Evolutionary conservation across 2,888 invertebrate genomes (phyloP).

Genomic region (Tethea ocularis): DNA sequence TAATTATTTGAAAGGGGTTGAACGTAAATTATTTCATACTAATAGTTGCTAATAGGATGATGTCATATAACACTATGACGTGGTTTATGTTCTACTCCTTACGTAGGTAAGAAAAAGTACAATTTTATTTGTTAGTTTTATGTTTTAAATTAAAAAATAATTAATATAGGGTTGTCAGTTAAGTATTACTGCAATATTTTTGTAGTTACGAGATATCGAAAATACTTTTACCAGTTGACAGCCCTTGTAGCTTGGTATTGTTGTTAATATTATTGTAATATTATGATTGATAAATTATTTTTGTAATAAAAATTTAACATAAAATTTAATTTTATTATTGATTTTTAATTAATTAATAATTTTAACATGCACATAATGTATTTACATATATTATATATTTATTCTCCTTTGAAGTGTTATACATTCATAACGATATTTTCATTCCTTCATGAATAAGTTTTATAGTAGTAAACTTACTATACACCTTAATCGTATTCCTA

Average conservation of each 20-base stretch:
- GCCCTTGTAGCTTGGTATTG: not conserved
- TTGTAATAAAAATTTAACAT: slow-evolving; percentile 45
- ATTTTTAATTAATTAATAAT: too few species aligned
- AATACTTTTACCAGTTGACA: not conserved
- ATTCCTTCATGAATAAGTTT: too few species aligned
- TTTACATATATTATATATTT: too few species aligned
- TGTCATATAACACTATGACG: too few species aligned
- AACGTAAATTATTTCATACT: too few species aligned
- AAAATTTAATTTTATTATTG: not conserved
- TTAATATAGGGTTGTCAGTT: slow-evolving; percentile 8
- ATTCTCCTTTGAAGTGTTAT: too few species aligned
- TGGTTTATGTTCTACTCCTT: slow-evolving; percentile 8
- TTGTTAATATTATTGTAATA: slow-evolving; percentile 21
- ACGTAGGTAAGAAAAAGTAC: not conserved
- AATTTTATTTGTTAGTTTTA: not conserved
- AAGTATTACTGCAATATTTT: not conserved
- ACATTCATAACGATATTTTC: too few species aligned
- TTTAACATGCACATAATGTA: too few species aligned
- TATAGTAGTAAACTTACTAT: too few species aligned
- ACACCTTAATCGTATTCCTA: too few species aligned
- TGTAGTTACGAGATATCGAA: not conserved
- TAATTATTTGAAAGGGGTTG: slow-evolving; percentile 16
- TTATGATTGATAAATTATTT: slow-evolving; percentile 32
- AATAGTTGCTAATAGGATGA: too few species aligned
- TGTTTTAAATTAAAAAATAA: slow-evolving; percentile 25